Conservation (phyloP, 2,888 invertebrate species). For the Osmoderma eremita region DNA sequence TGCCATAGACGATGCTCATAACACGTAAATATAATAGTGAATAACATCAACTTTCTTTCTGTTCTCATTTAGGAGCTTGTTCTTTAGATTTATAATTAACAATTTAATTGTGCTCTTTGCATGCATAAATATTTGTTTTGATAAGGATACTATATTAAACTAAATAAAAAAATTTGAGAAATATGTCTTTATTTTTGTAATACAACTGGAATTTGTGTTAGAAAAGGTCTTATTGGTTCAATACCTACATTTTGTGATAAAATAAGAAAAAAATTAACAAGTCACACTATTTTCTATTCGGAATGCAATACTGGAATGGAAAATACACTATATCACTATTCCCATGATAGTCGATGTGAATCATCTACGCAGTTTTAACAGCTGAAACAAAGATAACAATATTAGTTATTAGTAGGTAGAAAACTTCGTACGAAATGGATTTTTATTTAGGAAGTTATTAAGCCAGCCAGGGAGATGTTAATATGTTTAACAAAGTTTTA, state of each 20-base stretch:
- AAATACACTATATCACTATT: conserved; percentile 29
- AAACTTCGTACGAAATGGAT: background rate
- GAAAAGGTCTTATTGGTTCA: background rate
- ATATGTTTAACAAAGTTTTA: conserved; percentile 38
- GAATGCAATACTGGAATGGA: conserved; percentile 35
- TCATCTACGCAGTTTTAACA: conserved; percentile 22
- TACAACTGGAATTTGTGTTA: too few species aligned
- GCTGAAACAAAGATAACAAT: conserved; percentile 21
- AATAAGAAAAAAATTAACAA: conserved; percentile 8
- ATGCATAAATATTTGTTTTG: too few species aligned
- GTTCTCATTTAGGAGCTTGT: too few species aligned
- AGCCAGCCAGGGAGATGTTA: conserved; percentile 25
- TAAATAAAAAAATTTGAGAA: too few species aligned
- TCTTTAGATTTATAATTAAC: too few species aligned
- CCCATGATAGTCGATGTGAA: conserved; percentile 1
- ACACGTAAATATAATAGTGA: too few species aligned
- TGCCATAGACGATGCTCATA: too few species aligned
- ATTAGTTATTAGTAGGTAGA: conserved; percentile 2
- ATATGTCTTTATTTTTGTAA: too few species aligned
- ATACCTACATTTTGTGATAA: background rate
- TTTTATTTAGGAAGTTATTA: conserved; percentile 18
- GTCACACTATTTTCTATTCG: conserved; percentile 13
- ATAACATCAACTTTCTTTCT: too few species aligned
- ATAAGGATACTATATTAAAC: background rate
- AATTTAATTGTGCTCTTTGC: too few species aligned